Evolutionary conservation across 2,888 invertebrate species (phyloP), one percentile per base, ranked within the genome.

Genomic region (Diaprepes abbreviatus): DNA sequence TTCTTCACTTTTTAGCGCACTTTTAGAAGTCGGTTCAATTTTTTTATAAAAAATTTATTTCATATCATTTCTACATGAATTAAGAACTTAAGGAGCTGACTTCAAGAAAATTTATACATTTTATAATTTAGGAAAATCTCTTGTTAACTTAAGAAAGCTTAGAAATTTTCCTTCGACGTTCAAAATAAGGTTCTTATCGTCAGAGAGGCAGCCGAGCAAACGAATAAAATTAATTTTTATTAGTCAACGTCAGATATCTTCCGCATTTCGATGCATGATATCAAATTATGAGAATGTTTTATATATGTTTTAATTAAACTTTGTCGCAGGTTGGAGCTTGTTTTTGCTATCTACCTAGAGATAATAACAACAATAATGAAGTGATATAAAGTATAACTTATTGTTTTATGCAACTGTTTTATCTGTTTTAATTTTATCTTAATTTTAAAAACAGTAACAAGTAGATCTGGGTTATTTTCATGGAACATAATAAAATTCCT

Each of bases 191-290:
- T 57, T 38, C 57, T 57, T 57, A 57, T 57, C 57, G 14, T 1
- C 7, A 7, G 0, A 21, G 16, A 12, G 14, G 12, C 57, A 57
- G 57, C 36, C 24, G 57, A 36, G 57, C 38, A 57, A 40, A 40
- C 57, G 57, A 57, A 57, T 57, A 40, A 57, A 57, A 57, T 57
- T 57, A 57, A 57, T 57, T 36, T 36, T 19, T 36, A 14, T 36
- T 52, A 14, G 4, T 19, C 3, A 19, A 3, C 21, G 7, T 48
- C 48, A 33, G 10, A 33, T 9, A 33, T 36, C 36, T 14, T 36
- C 12, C 36, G 2, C 36, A 12, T n/a, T n/a, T 24, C 3, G 40
- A 9, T 40, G 14, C 14, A 16, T 6, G 40, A 40, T 40, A 40
- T 40, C 7, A 40, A 40, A 17, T 40, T 17, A 40, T 16, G 17